Evolutionary conservation across 2,888 invertebrate species (phyloP), one percentile per base, ranked within the genome.

Genomic region (Hirtodrosophila cameraria): DNA sequence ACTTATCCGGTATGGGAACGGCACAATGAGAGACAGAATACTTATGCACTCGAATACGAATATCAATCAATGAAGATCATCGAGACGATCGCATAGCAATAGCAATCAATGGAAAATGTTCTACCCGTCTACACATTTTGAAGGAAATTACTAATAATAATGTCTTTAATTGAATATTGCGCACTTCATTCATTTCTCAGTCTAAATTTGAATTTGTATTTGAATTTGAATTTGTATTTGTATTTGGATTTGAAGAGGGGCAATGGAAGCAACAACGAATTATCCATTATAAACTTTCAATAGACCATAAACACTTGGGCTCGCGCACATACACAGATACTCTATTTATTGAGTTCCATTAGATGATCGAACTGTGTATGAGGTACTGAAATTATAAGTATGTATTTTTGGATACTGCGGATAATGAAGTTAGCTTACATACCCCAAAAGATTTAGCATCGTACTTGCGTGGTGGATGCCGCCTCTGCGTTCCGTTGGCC

Each of bases 131-230:
- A 9, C 23, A 43, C 13, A 57, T 50, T 70, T 55, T 39, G 53
- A 73, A 74, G 82, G 88, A 86, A 87, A 87, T 88, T 86, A 86
- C 85, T 86, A 87, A 88, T 85, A 74, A 81, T 73, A 87, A 88
- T 86, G 71, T 82, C 63, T 87, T 87, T 88, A 87, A 87, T 87
- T 87, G 86, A 88, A 88, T 86, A 88, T 71, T 88, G 88, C 86
- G 88, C 86, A 86, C 88, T 86, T 86, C 79, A 86, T 79, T 75
- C 75, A 78, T 65, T 70, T 43, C 61, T 13, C 58, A 53, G 62
- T 45, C 60, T 41, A 33, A 36, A 42, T 68, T 45, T 36, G 48
- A 30, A 60, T 62, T 31, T 28, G 45, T 50, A 65, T 59, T 38
- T 41, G 30, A 36, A 60, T 68, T 43, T 39, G 18, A 35, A 41